Base-by-base conservation (phyloP, 30 jellyfish, hydroid and myxozoan species). In the Phacellophora camtschatica region DNA sequence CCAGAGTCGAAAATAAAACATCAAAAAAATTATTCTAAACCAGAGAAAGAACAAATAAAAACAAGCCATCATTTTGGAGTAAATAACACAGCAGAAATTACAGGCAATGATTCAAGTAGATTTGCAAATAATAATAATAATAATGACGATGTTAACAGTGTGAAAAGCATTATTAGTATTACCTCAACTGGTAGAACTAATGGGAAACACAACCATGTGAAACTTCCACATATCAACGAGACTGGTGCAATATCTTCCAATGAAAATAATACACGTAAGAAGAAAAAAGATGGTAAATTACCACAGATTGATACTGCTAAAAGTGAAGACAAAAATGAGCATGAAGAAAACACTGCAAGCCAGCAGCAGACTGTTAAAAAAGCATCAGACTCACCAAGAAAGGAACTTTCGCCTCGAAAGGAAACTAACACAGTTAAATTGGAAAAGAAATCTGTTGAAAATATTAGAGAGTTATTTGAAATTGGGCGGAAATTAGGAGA, bases 401-500 rank as follows among this genome's bases (percentile, higher is more conserved):
- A 11, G 7, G 84, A 51, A 43, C 18, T 16, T 13, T 39, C 62
- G 11, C 62, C 65, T 7, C 24, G 65, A 66, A 39, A 39, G 10
- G 81, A 66, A 19, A 11, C 32, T 3, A n/a, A n/a, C n/a, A n/a
- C n/a, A n/a, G n/a, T n/a, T n/a, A 42, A 30, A 9, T 13, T 3
- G 15, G 81, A 11, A 8, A 66, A 63, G 56, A 77, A 85, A 22
- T 36, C 84, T 0, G 74, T 69, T 34, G 81, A 76, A 28, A 81
- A 82, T 42, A 74, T 93, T 9, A 41, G 77, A 34, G 88, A 80
- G 8, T 18, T 57, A 23, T 93, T 79, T 55, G 97, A 86, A 22
- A 64, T 93, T 81, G 97, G 99, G 1, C 74, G 49, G 51, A 74
- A 78, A 34, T 49, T 93, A 22, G 99, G 99, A 8, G 99, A 93